Percentiles rank a stretch among this genome's conserved stretches.
Conservation (phyloP, 2,888 invertebrate species). For the Prostheceraeus crozeri region DNA sequence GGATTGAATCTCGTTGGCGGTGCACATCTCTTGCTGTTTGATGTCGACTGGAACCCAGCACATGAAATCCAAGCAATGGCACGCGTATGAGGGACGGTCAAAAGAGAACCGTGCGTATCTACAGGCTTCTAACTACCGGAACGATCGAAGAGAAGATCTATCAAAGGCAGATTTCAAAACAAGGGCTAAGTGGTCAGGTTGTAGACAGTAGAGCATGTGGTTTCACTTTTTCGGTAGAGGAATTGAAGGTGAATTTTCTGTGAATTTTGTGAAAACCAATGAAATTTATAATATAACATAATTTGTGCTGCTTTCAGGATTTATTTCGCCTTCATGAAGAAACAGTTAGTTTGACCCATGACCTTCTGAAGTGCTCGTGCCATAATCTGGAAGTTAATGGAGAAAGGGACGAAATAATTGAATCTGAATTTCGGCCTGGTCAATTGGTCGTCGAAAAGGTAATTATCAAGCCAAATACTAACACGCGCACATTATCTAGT, state of each 20-base stretch:
- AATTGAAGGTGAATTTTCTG: conserved; percentile 59
- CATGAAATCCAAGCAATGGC: conserved; percentile 63
- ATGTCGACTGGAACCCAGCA: conserved; percentile 70
- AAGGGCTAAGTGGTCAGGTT: conserved; percentile 63
- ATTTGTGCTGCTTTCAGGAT: conserved; percentile 56
- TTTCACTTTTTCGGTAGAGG: conserved; percentile 61
- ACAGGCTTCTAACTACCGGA: conserved; percentile 60
- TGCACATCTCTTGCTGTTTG: conserved; percentile 65
- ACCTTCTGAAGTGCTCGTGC: conserved; percentile 62
- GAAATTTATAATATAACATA: too few relatives aligned
- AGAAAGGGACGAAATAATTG: too few relatives aligned
- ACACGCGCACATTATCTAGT: too few relatives aligned
- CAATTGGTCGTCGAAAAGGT: too few relatives aligned
- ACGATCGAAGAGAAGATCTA: conserved; percentile 69
- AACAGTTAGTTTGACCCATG: conserved; percentile 62
- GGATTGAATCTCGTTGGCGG: conserved; percentile 68
- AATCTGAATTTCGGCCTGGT: too few relatives aligned
- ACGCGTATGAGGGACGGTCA: conserved; percentile 69
- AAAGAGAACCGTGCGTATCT: conserved; percentile 63
- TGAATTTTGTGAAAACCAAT: too few relatives aligned
- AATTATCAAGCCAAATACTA: too few relatives aligned
- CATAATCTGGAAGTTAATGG: too few relatives aligned
- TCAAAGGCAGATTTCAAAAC: conserved; percentile 66
- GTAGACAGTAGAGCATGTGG: conserved; percentile 59
- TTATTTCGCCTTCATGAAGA: conserved; percentile 61